These are phyloP conservation scores for Himalopsyche kuldschensis DNA, from an alignment of 2,888 invertebrate species.

Conservation along the genomic window DNA sequence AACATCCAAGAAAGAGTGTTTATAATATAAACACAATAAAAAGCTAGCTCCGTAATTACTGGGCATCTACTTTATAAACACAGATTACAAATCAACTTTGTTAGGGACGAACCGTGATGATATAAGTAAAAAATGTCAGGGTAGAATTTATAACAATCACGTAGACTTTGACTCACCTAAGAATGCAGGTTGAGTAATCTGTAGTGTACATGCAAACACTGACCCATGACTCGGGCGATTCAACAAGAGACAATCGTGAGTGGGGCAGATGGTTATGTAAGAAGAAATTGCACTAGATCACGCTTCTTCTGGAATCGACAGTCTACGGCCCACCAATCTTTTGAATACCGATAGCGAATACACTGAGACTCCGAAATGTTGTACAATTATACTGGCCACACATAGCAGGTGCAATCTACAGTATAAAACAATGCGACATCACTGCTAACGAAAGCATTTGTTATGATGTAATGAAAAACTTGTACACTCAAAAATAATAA, in stretches of 20 bases:
- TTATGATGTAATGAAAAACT: too few relatives aligned
- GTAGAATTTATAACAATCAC: not conserved
- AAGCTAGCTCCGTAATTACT: too few relatives aligned
- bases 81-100: too few relatives aligned
- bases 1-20: too few relatives aligned
- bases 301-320: not conserved
- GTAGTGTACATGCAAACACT: not conserved
- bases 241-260: not conserved
- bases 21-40: too few relatives aligned
- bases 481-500: too few relatives aligned
- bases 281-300: constrained; percentile 26
- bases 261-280: constrained; percentile 4
- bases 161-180: not conserved
- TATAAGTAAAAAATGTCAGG: not conserved
- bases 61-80: too few relatives aligned
- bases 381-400: not conserved
- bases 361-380: not conserved
- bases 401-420: too few relatives aligned
- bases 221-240: not conserved
- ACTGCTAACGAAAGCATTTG: too few relatives aligned
- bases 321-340: not conserved
- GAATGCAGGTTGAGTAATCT: not conserved
- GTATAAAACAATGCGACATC: too few relatives aligned
- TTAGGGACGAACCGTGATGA: not conserved
- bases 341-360: not conserved